Evolutionary conservation across 2,797 vertebrate species (phyloP), one percentile per base, ranked within the genome.

Genomic region (Phyllotis vaccarum): DNA sequence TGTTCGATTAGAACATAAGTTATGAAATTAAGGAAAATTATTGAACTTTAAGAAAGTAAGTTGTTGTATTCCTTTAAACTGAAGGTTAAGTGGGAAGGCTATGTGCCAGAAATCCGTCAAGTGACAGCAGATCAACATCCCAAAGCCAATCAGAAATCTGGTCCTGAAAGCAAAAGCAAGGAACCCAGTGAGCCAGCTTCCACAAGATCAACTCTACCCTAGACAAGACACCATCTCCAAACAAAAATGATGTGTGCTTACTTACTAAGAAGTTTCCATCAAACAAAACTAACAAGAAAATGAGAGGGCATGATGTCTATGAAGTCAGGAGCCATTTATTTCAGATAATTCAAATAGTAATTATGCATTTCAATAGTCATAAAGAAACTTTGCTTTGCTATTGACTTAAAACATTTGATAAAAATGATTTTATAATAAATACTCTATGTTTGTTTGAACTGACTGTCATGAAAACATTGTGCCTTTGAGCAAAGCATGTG

Each of bases 271-370:
- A 91, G 85, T 22, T 91, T 94, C 86, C 92, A 96, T 85, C 56
- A 89, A 91, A 83, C 54, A 81, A 94, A 95, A 80, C 64, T 78
- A 90, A 66, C 21, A 86, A 37, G 86, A 94, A 96, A 94, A 95
- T 70, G n/a, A 12, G 93, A 70, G 3, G 75, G 31, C 11, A 86
- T 79, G 78, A 90, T 85, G 81, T 46, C 76, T 93, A 31, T 21
- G 40, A 80, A 68, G n/a, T 96, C 34, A 75, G 43, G 22, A 95
- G 76, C 85, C 66, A 94, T 90, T 96, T 93, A 31, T 94, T 80
- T 91, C 83, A 76, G 89, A 62, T 43, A 74, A n/a, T n/a, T n/a
- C n/a, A n/a, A n/a, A n/a, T n/a, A n/a, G 40, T 49, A 94, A 96
- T 89, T 86, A 83, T 66, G 0, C 1, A 76, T 19, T 75, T 96